Evolutionary conservation across 2,888 invertebrate species (phyloP), one percentile per base, ranked within the genome.

Genomic region (Eucera pruinosa): DNA sequence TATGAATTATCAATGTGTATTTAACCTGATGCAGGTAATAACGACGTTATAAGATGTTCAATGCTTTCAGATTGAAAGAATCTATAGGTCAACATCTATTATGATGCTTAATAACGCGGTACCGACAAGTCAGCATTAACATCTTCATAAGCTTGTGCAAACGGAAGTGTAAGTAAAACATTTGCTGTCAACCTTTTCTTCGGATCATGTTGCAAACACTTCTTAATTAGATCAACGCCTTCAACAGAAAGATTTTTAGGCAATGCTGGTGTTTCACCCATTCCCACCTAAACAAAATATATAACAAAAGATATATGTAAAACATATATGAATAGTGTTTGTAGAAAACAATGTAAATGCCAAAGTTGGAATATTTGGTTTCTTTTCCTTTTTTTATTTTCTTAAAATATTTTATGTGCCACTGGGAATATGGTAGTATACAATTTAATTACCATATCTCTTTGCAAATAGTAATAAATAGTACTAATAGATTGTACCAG

Each of bases 161-260:
- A 98, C 81, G 95, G 95, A 88, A 97, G 96, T 82, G 95, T 94
- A 15, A 95, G 93, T 39, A 98, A 94, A 81, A 95, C 94, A 45
- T 94, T 93, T 0, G 97, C 97, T 0, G 95, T 94, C 41, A 95
- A 95, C 48, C 98, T 93, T 78, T 93, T 92, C 80, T 94, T 95
- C 0, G 97, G 95, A 92, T 98, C 96, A 90, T 97, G 97, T 87
- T 96, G 95, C 88, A 98, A 95, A 89, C 98, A 98, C 70, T 94
- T 93, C 13, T 94, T 93, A 64, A 98, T 94, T 93, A 98, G 97
- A 87, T 96, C 95, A 69, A 95, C 94, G 0, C 98, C 98, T 92
- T 98, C 98, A 68, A 95, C 95, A 41, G 97, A 97, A 69, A 98
- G 94, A 41, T 94, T 91, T 58, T 94, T 94, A 0, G 98, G 97